phyloP scores from a whole-genome alignment of 2,113 vertebrate genomes.

The Platanista minor region DNA sequence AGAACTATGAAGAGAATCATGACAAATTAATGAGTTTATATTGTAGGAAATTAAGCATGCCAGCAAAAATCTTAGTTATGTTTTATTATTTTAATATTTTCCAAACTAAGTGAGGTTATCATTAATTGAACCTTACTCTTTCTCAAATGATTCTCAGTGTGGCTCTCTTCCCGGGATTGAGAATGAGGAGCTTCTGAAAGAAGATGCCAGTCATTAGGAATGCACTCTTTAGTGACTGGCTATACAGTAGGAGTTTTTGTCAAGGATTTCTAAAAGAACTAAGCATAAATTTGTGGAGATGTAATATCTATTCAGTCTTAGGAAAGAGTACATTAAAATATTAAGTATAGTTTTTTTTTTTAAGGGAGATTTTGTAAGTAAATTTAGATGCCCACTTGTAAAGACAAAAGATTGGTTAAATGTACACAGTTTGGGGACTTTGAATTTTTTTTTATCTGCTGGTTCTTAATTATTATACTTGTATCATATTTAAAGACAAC shows the following conservation, averaged over 20 bases:
- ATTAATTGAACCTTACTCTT: not conserved
- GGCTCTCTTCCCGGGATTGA: not conserved
- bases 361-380: not conserved
- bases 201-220: not conserved
- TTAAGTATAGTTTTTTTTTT: not conserved
- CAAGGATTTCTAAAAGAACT: not conserved
- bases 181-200: not conserved
- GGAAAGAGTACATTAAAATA: not conserved
- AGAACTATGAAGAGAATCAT: not conserved
- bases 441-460: not conserved
- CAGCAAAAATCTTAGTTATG: not conserved
- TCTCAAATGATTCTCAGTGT: not conserved
- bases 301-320: not conserved
- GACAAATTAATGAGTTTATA: not conserved
- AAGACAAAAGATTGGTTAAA: not conserved
- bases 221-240: not conserved
- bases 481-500: not conserved
- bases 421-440: not conserved
- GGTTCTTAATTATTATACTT: conserved; percentile 4
- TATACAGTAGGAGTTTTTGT: not conserved
- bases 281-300: not conserved
- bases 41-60: not conserved
- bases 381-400: not conserved
- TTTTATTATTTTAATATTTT: not conserved
- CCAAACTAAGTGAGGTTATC: not conserved